Conservation (phyloP, 2,113 vertebrate genomes). For the Suncus etruscus region DNA sequence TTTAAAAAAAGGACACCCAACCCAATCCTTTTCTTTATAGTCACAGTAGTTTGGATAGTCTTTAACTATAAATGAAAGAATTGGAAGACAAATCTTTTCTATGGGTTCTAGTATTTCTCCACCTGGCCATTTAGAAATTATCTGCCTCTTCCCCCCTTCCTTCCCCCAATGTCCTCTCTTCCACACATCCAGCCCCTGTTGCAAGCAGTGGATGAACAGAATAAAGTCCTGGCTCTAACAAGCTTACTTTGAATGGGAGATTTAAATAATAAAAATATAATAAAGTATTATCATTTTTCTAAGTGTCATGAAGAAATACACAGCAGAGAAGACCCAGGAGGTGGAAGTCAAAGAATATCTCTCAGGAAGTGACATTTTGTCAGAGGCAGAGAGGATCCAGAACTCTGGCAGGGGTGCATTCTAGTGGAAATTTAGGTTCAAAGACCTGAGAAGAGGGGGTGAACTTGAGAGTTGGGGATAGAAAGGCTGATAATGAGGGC, state of each 20-base stretch:
- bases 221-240: background rate
- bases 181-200: background rate
- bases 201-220: background rate
- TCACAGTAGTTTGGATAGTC: no score
- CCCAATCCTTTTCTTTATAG: background rate
- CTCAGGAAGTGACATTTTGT: background rate
- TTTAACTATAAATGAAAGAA: background rate
- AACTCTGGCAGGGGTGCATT: background rate
- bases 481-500: background rate
- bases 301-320: constrained; percentile 3
- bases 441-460: background rate
- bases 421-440: background rate
- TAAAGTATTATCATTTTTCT: background rate
- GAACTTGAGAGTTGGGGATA: background rate
- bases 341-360: background rate
- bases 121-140: background rate
- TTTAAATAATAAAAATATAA: background rate
- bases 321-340: background rate
- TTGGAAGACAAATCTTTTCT: background rate
- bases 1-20: no score
- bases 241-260: background rate
- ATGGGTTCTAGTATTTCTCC: background rate
- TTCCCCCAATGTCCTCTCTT: background rate
- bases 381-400: background rate
- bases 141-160: background rate